Evolutionary conservation across 2,797 vertebrate species (phyloP).

Genomic region (Microchirus variegatus): DNA sequence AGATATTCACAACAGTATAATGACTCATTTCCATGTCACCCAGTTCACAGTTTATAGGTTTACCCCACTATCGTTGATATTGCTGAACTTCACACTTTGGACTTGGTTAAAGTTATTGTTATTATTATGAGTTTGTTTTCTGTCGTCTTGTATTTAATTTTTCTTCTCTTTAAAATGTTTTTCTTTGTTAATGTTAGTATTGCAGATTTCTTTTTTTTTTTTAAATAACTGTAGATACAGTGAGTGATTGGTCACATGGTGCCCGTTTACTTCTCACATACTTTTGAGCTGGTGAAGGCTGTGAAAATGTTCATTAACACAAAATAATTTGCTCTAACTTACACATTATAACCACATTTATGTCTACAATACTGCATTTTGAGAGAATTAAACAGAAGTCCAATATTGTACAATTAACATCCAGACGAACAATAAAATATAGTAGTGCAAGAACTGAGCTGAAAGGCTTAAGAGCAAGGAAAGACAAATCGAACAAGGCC

Average conservation of each 20-base stretch:
- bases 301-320: conserved; percentile 34
- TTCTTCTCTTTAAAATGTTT: background rate
- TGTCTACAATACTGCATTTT: conserved; percentile 26
- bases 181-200: background rate
- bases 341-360: conserved; percentile 1
- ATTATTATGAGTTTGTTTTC: no score
- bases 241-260: conserved; percentile 3
- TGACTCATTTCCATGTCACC: conserved; percentile 22
- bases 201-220: background rate
- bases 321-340: conserved; percentile 13
- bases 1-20: conserved; percentile 20
- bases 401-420: conserved; percentile 13
- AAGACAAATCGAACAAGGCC: background rate
- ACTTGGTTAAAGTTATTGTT: conserved; percentile 3
- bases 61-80: conserved; percentile 52
- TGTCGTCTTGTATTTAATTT: no score
- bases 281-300: conserved; percentile 30
- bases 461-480: conserved; percentile 4
- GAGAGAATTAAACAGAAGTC: conserved; percentile 22
- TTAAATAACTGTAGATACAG: conserved; percentile 3
- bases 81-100: conserved; percentile 64
- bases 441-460: conserved; percentile 40
- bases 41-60: conserved; percentile 55
- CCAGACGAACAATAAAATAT: conserved; percentile 3
- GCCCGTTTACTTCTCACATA: background rate